Evolutionary conservation across 2,888 invertebrate species (phyloP), one percentile per base, ranked within the genome.

Genomic region (Scaptomyza cyrtandrae): DNA sequence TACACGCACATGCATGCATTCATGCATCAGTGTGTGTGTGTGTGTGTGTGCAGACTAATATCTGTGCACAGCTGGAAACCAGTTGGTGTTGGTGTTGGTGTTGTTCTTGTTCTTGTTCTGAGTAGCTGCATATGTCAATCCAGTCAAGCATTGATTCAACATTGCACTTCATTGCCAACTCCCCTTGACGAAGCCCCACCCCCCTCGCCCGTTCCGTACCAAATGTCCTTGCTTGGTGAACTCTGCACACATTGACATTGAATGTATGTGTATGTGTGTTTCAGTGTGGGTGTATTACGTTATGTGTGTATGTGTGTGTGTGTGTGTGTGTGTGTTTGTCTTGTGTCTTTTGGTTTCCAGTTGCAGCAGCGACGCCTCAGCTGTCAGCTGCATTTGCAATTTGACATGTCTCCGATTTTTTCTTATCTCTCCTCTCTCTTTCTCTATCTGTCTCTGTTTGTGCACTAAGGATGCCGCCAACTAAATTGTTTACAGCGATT

Each of bases 171-270:
- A 33, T 33, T 33, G 33, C 10, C 33, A 33, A 10, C 29, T 29
- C 29, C 29, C 29, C 29, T 19, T 19, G 19, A 19, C 19, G 19
- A n/a, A n/a, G n/a, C n/a, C n/a, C n/a, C n/a, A n/a, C n/a, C n/a
- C n/a, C n/a, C n/a, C n/a, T n/a, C n/a, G n/a, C n/a, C n/a, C n/a
- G n/a, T 29, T 29, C 29, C 29, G 1, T 1, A 31, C 6, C 33
- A 10, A 9, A 66, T 86, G 83, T 83, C 83, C 88, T 88, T 88
- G 86, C 53, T 69, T 45, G 62, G 55, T 80, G 70, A 75, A 71
- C 78, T 60, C 65, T 71, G 67, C 83, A 75, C 70, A 75, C 69
- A 69, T 79, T 87, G 89, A 89, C 86, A 86, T 86, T 86, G 86
- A 86, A 87, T 82, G 79, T 67, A 35, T 31, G 10, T 33, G 33